These are phyloP conservation scores for Enteromius unitaeniatus DNA, from an alignment of 2,797 vertebrate genomes.

Conservation along the genomic window DNA sequence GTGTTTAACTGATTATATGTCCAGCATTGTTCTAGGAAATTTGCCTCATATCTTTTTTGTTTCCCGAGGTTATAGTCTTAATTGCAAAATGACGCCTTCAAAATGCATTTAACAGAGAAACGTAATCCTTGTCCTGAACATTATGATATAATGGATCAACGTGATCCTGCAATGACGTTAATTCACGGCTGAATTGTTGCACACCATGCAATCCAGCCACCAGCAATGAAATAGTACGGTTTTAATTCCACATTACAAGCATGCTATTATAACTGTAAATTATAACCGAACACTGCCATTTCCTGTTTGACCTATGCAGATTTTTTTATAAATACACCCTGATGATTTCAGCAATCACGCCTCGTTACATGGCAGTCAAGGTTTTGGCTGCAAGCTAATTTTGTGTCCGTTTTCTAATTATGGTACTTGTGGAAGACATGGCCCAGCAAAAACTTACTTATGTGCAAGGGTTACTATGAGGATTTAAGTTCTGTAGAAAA, in stretches of 20 bases:
- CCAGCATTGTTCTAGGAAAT: conserved; percentile 31
- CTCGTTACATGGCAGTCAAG: background rate
- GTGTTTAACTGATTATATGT: conserved; percentile 36
- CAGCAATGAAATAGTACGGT: background rate
- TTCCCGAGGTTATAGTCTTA: conserved; percentile 7
- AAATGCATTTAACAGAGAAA: background rate
- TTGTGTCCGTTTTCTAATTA: conserved; percentile 29
- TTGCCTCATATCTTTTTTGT: conserved; percentile 38
- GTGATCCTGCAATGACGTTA: conserved; percentile 14
- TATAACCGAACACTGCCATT: background rate
- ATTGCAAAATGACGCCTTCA: conserved; percentile 29
- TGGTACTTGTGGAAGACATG: background rate
- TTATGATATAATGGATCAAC: conserved; percentile 31
- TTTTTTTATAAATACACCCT: conserved; percentile 16
- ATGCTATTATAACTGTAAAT: conserved; percentile 8
- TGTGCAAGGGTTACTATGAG: background rate
- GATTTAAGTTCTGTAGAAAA: too few relatives aligned
- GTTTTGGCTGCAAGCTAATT: conserved; percentile 17
- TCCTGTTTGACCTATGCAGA: conserved; percentile 22
- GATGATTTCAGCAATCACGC: conserved; percentile 14
- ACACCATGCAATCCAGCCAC: conserved; percentile 19
- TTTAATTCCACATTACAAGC: conserved; percentile 23
- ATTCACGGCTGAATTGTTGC: conserved; percentile 15
- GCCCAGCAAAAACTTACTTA: background rate
- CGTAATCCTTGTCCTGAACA: background rate